These are phyloP conservation scores for Bimastos eiseni DNA, from an alignment of 2,888 invertebrate species.

Conservation along the genomic window DNA sequence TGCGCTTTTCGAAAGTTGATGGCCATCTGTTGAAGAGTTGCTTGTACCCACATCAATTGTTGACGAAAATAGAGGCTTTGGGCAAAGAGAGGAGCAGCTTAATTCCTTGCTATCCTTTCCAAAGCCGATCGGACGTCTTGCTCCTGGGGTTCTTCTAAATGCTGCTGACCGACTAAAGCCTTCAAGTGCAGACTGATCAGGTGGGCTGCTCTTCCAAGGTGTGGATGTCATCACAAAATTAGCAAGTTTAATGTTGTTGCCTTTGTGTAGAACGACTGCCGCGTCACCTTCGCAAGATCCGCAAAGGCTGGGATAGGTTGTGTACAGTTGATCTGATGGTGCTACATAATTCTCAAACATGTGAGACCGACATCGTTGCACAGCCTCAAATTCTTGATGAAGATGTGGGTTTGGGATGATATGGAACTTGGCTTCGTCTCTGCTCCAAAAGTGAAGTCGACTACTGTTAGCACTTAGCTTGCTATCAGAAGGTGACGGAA, in stretches of 20 bases:
- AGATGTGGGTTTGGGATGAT: background rate
- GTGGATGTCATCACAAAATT: constrained; percentile 7
- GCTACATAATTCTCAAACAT: background rate
- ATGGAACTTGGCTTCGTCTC: background rate
- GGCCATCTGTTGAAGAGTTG: background rate
- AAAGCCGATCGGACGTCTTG: constrained; percentile 38
- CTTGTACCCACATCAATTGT: background rate
- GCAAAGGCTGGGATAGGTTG: background rate
- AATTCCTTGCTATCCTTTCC: constrained; percentile 17
- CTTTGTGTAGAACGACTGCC: background rate
- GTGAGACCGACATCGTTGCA: background rate
- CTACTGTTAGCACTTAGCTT: background rate
- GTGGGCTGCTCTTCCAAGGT: background rate
- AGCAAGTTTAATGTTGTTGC: background rate
- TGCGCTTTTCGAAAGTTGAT: background rate
- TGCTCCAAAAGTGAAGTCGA: background rate
- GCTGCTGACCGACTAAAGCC: background rate
- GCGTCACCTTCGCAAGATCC: background rate
- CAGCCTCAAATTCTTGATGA: background rate
- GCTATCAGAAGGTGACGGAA: background rate
- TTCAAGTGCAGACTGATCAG: background rate
- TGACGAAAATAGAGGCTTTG: background rate
- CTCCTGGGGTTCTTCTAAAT: constrained; percentile 47
- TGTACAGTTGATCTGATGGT: background rate
- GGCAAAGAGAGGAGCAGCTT: background rate